phyloP scores from a whole-genome alignment of 1,140 invertebrate genomes.

The Macrostomum lignano region DNA sequence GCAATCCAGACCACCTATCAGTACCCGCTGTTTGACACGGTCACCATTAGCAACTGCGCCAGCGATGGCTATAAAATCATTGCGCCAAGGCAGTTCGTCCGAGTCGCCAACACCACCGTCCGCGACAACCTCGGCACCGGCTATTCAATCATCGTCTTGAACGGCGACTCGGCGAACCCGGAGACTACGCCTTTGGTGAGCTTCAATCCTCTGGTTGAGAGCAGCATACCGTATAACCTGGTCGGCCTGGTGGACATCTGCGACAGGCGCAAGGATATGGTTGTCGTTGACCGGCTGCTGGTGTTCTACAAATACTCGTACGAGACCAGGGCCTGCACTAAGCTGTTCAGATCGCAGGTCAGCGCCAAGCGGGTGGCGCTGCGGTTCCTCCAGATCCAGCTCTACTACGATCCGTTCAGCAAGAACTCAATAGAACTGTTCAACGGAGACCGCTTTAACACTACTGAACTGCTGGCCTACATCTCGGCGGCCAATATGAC shows the following conservation, averaged over 20 bases:
- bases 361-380: conserved; percentile 13
- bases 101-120: conserved; percentile 33
- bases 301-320: conserved; percentile 93
- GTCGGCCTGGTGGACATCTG: conserved; percentile 86
- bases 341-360: conserved; percentile 42
- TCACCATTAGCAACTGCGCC: conserved; percentile 53
- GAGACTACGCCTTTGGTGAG: conserved; percentile 36
- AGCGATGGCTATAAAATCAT: conserved; percentile 69
- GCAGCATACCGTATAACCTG: conserved; percentile 63
- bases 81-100: conserved; percentile 38
- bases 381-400: conserved; percentile 54
- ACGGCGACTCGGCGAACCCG: conserved; percentile 61
- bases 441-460: conserved; percentile 67
- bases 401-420: conserved; percentile 62
- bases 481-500: neutral
- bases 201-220: conserved; percentile 13
- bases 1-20: conserved; percentile 50
- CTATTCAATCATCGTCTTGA: conserved; percentile 34
- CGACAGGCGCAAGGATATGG: conserved; percentile 62
- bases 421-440: conserved; percentile 54
- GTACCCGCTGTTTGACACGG: conserved; percentile 41
- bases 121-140: conserved; percentile 58
- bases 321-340: conserved; percentile 75
- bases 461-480: conserved; percentile 4
- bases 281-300: conserved; percentile 57